A percentile compares a stretch with the other conserved stretches of the same genome.
These are phyloP conservation scores for Torymus auratus DNA, from an alignment of 2,888 invertebrate species.

Conservation along the genomic window DNA sequence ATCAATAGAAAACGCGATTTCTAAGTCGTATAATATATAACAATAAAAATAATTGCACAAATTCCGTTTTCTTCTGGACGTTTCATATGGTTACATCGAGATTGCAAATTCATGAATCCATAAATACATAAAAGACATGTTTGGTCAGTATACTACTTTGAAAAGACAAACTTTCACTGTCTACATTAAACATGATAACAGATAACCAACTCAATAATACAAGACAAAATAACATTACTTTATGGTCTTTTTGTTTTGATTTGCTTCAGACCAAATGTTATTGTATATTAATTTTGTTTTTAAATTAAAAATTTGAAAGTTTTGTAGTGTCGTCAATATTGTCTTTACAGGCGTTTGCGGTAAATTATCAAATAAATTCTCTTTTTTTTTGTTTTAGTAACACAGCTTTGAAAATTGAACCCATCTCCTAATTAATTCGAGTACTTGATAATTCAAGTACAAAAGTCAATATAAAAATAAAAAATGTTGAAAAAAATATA, in stretches of 20 bases:
- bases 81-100: constrained; percentile 7
- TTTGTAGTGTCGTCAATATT: constrained; percentile 20
- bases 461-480: constrained; percentile 44
- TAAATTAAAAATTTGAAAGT: constrained; percentile 16
- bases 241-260: constrained; percentile 27
- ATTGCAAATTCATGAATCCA: constrained; percentile 17
- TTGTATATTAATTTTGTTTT: constrained; percentile 8
- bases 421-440: constrained; percentile 47
- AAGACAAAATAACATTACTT: background rate
- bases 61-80: constrained; percentile 24
- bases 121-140: constrained; percentile 23
- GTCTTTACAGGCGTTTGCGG: background rate
- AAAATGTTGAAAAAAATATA: constrained; percentile 41
- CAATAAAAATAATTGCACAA: constrained; percentile 48
- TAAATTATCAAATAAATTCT: constrained; percentile 23
- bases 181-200: constrained; percentile 8
- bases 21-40: constrained; percentile 17
- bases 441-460: constrained; percentile 23
- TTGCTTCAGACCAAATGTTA: constrained; percentile 26
- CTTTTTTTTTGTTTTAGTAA: constrained; percentile 41
- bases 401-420: constrained; percentile 33
- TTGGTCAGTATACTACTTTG: background rate
- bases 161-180: constrained; percentile 28
- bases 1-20: constrained; percentile 32
- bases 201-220: constrained; percentile 6